Base-by-base conservation (phyloP, 2,888 invertebrate species). In the Rhagonycha fulva region DNA sequence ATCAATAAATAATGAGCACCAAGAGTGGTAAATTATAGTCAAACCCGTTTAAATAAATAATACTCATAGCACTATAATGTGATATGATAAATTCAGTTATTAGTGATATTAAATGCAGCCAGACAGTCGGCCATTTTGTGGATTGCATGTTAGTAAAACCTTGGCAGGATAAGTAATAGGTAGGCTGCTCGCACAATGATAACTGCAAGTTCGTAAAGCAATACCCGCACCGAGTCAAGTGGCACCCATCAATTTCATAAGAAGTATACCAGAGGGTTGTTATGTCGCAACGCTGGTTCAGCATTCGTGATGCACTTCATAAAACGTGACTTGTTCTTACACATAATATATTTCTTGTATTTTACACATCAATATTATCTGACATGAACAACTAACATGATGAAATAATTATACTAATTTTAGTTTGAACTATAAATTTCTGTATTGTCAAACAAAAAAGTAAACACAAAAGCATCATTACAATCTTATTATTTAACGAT, bases 61-160 rank as follows among this genome's bases (percentile, higher is more conserved):
- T 83, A 79, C 78, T 80, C 80, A 81, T 81, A 81, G 82, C 82
- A 82, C 80, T 77, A 81, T 78, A 81, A 83, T 82, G 81, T 81
- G 82, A 83, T 83, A 83, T 82, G 83, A 83, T 82, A 83, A 83
- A 83, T 80, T 80, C 82, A 78, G 82, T 83, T 82, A 83, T 83
- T 83, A 83, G 77, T 76, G 80, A 80, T 80, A 82, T 82, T 82
- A 82, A 82, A 82, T 82, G 82, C 82, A 79, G 80, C 80, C 80
- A 78, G 79, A 78, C 80, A 79, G 81, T 78, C 81, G 78, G 81
- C 82, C 79, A 81, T 81, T 81, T 81, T 81, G 81, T 81, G 71
- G 73, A 81, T 80, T 79, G 80, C 80, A 81, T 81, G 81, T 80
- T 79, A 79, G 77, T 71, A 72, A 79, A 82, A 81, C 82, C 82